These are phyloP conservation scores for Callospermophilus lateralis DNA, from an alignment of 2,113 vertebrate species.

Conservation along the genomic window DNA sequence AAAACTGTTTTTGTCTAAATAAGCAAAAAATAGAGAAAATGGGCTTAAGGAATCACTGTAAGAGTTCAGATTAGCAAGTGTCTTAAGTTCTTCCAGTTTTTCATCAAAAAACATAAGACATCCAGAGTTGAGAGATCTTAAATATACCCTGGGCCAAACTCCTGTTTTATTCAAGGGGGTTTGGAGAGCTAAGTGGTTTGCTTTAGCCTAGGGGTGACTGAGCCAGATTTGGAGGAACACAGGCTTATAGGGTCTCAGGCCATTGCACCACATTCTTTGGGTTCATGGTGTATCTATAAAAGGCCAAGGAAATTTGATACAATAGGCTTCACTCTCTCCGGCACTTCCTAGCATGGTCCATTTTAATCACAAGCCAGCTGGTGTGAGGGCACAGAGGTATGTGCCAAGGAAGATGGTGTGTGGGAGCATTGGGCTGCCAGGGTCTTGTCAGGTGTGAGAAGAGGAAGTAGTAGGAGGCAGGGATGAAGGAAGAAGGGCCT, in stretches of 20 bases:
- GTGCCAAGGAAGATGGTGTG: conserved; percentile 59
- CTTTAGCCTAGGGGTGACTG: neutral
- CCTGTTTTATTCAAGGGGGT: neutral
- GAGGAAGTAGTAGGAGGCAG: conserved; percentile 68
- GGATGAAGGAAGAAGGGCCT: conserved; percentile 28
- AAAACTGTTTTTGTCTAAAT: conserved; percentile 12
- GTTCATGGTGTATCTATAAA: conserved; percentile 53
- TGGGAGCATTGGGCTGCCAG: neutral
- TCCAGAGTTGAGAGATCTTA: neutral
- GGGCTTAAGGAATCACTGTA: neutral
- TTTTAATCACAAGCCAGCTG: conserved; percentile 82
- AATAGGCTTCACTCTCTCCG: conserved; percentile 36
- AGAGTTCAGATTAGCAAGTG: neutral
- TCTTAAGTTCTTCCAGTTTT: neutral
- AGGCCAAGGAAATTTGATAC: conserved; percentile 76
- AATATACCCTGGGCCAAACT: neutral
- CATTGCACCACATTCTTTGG: neutral
- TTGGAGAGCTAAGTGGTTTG: neutral
- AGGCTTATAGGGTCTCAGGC: neutral
- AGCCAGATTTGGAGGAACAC: neutral
- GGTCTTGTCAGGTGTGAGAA: conserved; percentile 58
- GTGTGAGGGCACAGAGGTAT: conserved; percentile 58
- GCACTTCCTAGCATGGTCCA: conserved; percentile 76
- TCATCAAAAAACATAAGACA: neutral
- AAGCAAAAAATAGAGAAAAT: neutral